Base-by-base conservation (phyloP, 1,140 invertebrate genomes). In the Drosophila kanapiae region DNA sequence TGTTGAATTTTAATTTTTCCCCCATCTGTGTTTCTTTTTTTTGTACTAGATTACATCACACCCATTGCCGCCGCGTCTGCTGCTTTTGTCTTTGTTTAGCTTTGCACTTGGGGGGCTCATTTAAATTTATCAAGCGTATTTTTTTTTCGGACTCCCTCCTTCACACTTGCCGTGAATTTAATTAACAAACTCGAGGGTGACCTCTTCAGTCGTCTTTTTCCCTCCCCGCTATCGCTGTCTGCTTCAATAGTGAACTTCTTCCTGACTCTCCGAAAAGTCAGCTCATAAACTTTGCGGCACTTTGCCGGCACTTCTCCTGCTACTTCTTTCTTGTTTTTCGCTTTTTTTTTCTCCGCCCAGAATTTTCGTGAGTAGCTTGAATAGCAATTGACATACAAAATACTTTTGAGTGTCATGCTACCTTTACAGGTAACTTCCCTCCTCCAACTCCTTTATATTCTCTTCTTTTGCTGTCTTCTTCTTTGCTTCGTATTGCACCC, bases 341-440 rank as follows among this genome's bases (percentile, higher is more conserved):
- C 23, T 14, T 38, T 45, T 48, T 60, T 35, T 43, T 9, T 6
- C 42, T 0, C n/a, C 45, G 14, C 18, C 42, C 18, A 43, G 54
- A 27, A 51, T 72, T 72, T 63, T 75, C 62, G 76, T 79, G 61
- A 80, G 68, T 80, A 74, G 78, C 78, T 80, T 75, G 60, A 79
- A 80, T 80, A 80, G 78, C 78, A 80, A 80, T 80, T 80, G 78
- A 80, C 78, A 80, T 75, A 80, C 78, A 80, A 80, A 80, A 74
- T 80, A 80, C 77, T 80, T 74, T 74, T 58, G 69, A 74, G 77
- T 80, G 62, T 80, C 77, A 68, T 80, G 76, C 64, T 70, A 70
- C 64, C 76, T 78, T 59, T 63, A 37, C 48, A 70, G 67, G 37
- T 61, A 69, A 51, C 71, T 60, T 53, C n/a, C 56, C 23, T 33